A percentile compares a stretch with the other conserved stretches of the same genome.
Conservation (phyloP, 2,888 invertebrate species). For the Drosophila paranaensis region DNA sequence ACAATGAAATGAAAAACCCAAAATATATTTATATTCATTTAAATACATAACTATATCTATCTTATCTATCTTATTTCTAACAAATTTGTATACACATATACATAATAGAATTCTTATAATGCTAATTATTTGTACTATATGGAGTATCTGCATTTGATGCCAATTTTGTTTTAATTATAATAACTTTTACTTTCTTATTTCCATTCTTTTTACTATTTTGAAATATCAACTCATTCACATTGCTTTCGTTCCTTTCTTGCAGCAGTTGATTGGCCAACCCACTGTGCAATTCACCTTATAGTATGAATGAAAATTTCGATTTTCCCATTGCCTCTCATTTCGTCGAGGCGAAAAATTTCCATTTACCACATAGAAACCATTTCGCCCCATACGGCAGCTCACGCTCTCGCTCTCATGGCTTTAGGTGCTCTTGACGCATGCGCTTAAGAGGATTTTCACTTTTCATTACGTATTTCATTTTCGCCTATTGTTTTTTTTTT, state of each 20-base stretch:
- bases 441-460: constrained; percentile 69
- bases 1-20: too few relatives aligned
- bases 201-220: not conserved
- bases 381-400: constrained; percentile 30
- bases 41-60: too few relatives aligned
- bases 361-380: constrained; percentile 42
- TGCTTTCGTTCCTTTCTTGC: not conserved
- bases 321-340: constrained; percentile 74
- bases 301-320: constrained; percentile 78
- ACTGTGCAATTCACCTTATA: constrained; percentile 74
- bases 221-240: not conserved
- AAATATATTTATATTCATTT: too few relatives aligned
- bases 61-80: too few relatives aligned
- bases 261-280: constrained; percentile 5
- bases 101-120: too few relatives aligned
- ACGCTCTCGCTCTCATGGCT: not conserved
- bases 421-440: constrained; percentile 56
- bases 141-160: too few relatives aligned
- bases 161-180: too few relatives aligned
- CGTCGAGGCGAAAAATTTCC: constrained; percentile 54
- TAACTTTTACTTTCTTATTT: too few relatives aligned
- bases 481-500: constrained; percentile 50
- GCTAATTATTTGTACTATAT: too few relatives aligned
- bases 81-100: too few relatives aligned
- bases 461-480: constrained; percentile 68